Evolutionary conservation across 2,797 vertebrate genomes (phyloP), one percentile per base, ranked within the genome.

Genomic region (Gorsachius magnificus): DNA sequence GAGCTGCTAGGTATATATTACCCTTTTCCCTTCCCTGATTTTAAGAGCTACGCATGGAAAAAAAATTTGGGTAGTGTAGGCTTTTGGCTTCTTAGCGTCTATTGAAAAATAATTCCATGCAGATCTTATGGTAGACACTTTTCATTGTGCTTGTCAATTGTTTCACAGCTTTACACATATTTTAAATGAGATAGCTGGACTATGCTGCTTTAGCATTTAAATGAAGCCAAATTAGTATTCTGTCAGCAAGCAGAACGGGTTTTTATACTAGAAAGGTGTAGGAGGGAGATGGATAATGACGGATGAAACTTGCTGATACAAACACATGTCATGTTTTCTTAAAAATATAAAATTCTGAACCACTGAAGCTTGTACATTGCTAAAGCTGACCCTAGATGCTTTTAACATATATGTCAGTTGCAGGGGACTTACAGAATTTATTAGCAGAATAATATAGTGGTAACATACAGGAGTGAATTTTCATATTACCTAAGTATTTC

Each of bases 211-310:
- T 95, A 56, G 85, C 79, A 94, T 89, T 96, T 97, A 96, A 97
- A 97, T 96, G 57, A 97, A 96, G 92, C 88, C 87, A 91, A 95
- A 97, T 98, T 93, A 96, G 75, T 89, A 95, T 97, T 95, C 95
- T 96, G 78, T 96, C 79, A 84, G 91, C 82, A 96, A 97, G 92
- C 93, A 91, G 70, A 95, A 95, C 58, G 46, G 64, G 36, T 36
- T 83, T 81, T 96, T 95, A 54, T 93, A 72, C 96, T 96, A 94
- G 91, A 74, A 83, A 90, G 95, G 87, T 97, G 78, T 89, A 93
- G 93, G 96, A 95, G 88, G 89, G 20, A 96, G 75, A 75, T 72
- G 95, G 94, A 97, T 94, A 94, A 94, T 94, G 87, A 90, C 45
- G 28, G 89, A 89, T 96, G 85, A 97, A 83, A 93, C 71, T 96